These are phyloP conservation scores for Coremacera marginata DNA, from an alignment of 2,888 invertebrate species.

Conservation along the genomic window DNA sequence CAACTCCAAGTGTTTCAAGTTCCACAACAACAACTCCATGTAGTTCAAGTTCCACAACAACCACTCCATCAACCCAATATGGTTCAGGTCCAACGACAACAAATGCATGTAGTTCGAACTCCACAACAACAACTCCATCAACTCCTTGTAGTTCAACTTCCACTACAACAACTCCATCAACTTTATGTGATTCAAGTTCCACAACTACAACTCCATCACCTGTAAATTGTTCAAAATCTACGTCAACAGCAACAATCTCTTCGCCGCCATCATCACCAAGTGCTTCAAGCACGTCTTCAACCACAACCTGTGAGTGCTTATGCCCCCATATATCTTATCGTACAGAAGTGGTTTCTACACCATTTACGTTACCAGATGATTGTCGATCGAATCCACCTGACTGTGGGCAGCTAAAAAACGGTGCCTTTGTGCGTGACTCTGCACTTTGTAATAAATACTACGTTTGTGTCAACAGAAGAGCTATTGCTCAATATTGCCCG, in stretches of 20 bases:
- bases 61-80: background rate
- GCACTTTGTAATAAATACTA: conserved; percentile 44
- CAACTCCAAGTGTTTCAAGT: background rate
- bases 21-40: background rate
- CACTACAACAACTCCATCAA: background rate
- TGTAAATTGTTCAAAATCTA: background rate
- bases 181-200: background rate
- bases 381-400: conserved; percentile 8
- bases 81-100: too few species aligned
- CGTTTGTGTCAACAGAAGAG: conserved; percentile 38
- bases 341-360: background rate
- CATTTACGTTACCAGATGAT: background rate
- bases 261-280: too few species aligned
- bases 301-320: too few species aligned
- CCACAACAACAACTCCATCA: background rate
- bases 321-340: too few species aligned
- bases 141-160: background rate
- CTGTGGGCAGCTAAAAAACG: conserved; percentile 35
- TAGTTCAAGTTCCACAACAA: background rate
- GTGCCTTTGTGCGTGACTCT: conserved; percentile 41
- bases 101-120: background rate
- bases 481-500: conserved; percentile 42
- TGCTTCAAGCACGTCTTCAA: too few species aligned
- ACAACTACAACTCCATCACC: background rate
- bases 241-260: background rate